phyloP scores from a whole-genome alignment of 2,797 vertebrate genomes.

The Hydrolagus colliei region DNA sequence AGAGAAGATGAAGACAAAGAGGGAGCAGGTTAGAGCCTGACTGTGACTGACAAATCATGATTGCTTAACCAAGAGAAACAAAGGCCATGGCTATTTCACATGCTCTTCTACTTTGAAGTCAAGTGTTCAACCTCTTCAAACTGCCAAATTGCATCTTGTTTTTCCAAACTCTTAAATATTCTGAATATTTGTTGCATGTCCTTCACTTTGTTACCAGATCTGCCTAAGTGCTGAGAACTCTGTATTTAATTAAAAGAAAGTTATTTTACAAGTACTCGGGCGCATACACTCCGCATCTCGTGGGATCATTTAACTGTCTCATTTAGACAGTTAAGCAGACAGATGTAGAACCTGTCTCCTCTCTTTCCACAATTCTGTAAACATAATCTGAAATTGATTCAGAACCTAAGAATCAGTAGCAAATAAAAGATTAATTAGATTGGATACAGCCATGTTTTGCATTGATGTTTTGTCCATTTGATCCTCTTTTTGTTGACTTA shows the following conservation, averaged over 20 bases:
- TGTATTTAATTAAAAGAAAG: conserved; percentile 66
- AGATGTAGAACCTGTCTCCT: conserved; percentile 53
- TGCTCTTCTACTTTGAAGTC: not conserved
- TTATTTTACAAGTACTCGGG: conserved; percentile 54
- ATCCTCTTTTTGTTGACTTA: conserved; percentile 59
- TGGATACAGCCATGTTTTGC: conserved; percentile 50
- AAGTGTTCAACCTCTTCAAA: not conserved
- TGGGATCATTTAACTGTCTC: conserved; percentile 62
- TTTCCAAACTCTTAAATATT: not conserved
- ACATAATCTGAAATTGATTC: conserved; percentile 74
- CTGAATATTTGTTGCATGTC: conserved; percentile 16
- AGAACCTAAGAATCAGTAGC: conserved; percentile 64
- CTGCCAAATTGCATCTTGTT: too few relatives aligned
- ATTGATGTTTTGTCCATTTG: conserved; percentile 56
- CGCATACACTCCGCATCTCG: conserved; percentile 58
- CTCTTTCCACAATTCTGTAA: conserved; percentile 64
- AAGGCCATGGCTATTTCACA: not conserved
- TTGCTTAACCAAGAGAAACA: not conserved
- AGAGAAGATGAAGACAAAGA: too few relatives aligned
- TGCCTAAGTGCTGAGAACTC: conserved; percentile 44
- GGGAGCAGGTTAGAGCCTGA: not conserved
- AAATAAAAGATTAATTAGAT: conserved; percentile 82
- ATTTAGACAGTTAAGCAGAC: conserved; percentile 57
- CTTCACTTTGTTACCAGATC: conserved; percentile 40
- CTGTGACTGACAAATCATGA: not conserved